Evolutionary conservation across 2,888 invertebrate genomes (phyloP).

Genomic region (Pachliopta kotzebuea): DNA sequence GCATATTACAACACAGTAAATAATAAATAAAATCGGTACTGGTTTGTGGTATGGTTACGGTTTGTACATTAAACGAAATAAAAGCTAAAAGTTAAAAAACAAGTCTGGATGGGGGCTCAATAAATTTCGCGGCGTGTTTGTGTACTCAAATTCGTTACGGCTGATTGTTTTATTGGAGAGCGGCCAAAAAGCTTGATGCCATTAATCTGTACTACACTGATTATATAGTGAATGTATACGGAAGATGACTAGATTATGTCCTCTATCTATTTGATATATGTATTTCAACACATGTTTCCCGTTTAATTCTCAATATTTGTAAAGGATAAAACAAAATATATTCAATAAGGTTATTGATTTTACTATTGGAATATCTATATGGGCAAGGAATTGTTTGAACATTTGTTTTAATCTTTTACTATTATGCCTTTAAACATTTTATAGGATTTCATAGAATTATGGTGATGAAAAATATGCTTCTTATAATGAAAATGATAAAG

Average conservation of each 20-base stretch:
- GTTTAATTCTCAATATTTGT: too few species aligned
- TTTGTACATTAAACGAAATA: conserved; percentile 48
- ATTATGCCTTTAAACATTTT: too few species aligned
- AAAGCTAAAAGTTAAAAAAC: conserved; percentile 56
- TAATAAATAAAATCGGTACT: conserved; percentile 36
- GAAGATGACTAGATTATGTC: conserved; percentile 39
- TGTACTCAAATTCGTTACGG: conserved; percentile 54
- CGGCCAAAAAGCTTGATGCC: conserved; percentile 58
- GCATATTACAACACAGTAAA: conserved; percentile 13
- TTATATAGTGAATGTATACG: conserved; percentile 34
- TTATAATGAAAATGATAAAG: too few species aligned
- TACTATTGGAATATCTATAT: too few species aligned
- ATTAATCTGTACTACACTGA: conserved; percentile 37
- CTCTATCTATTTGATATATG: conserved; percentile 22
- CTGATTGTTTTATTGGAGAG: conserved; percentile 70
- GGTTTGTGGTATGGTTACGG: conserved; percentile 33
- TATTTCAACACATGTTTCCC: background rate
- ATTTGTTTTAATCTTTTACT: too few species aligned
- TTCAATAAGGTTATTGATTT: too few species aligned
- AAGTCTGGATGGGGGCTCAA: conserved; percentile 50
- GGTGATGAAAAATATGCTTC: too few species aligned
- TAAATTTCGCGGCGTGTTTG: conserved; percentile 58
- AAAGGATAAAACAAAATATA: background rate
- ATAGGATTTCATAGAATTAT: too few species aligned
- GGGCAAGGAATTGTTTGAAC: too few species aligned